These are phyloP conservation scores for Helicoverpa assulta DNA, from an alignment of 2,888 invertebrate genomes.

Conservation along the genomic window DNA sequence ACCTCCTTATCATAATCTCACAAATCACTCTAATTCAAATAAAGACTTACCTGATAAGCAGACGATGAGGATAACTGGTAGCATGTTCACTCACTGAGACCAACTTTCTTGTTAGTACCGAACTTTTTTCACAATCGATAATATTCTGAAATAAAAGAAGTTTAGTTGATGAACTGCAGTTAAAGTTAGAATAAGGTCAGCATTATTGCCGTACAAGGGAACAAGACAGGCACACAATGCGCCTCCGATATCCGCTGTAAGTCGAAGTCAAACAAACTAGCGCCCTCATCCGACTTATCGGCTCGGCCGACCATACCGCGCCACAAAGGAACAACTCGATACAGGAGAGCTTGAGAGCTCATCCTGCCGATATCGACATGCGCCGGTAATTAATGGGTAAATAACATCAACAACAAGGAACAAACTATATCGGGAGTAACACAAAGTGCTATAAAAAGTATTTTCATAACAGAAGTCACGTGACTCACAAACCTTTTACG, in stretches of 20 bases:
- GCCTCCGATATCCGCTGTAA: slow-evolving; percentile 27
- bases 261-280: slow-evolving; percentile 44
- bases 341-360: slow-evolving; percentile 19
- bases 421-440: not conserved
- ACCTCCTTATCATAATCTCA: too few relatives aligned
- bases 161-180: not conserved
- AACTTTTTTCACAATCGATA: not conserved
- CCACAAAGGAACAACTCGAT: slow-evolving; percentile 39
- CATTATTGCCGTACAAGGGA: not conserved
- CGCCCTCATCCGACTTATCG: slow-evolving; percentile 37
- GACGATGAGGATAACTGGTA: not conserved
- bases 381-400: not conserved
- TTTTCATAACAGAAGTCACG: not conserved
- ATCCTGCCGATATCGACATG: slow-evolving; percentile 6
- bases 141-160: slow-evolving; percentile 20
- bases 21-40: not conserved
- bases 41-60: slow-evolving; percentile 25
- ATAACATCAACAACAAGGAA: slow-evolving; percentile 1
- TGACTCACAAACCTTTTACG: not conserved
- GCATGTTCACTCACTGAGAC: not conserved
- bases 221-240: not conserved
- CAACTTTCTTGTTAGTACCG: too few relatives aligned
- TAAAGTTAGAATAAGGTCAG: not conserved
- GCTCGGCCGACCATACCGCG: slow-evolving; percentile 21
- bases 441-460: not conserved